Evolutionary conservation across 2,888 invertebrate genomes (phyloP), one percentile per base, ranked within the genome.

Genomic region (Drosophila emarginata): DNA sequence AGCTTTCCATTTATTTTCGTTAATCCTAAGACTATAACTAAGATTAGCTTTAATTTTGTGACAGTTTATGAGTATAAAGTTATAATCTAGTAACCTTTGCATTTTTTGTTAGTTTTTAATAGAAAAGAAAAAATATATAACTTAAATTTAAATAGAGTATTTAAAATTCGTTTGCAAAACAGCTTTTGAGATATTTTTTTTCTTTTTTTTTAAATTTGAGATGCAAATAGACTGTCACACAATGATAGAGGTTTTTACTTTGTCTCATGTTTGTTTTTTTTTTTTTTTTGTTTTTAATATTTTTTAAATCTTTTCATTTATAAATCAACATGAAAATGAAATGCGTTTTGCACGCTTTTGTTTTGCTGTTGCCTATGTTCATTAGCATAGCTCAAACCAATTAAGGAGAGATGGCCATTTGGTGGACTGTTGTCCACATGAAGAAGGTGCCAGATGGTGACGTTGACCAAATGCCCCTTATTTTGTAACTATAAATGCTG

Each of bases 401-500:
- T 72, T 73, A 60, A 54, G 73, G 61, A 54, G 61, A 21, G n/a
- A 39, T 23, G 37, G 7, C 53, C 23, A 45, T 52, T 32, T 37
- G 61, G 51, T 40, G 23, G 53, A 53, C 53, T 26, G 51, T 23
- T 28, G 18, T 45, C 18, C 45, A 21, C 18, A 45, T 45, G 45
- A 14, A 45, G 21, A 45, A 45, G 45, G 14, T 45, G 45, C 45
- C 45, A 45, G 45, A 32, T 32, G 18, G 18, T 18, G 18, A 45
- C 54, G 54, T 54, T 54, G 54, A 18, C 54, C 54, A 54, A 73
- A 59, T 12, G 45, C 12, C 21, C 11, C 45, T 45, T 45, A 18
- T 26, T 64, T 37, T 45, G 66, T 40, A 64, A 67, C 73, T 89
- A 90, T 90, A 90, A 90, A 90, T 87, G 81, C 80, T 75, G 76